Percentiles rank a stretch among this genome's conserved stretches.
These are phyloP conservation scores for Pygmarrhopalites habei DNA, from an alignment of 1,140 invertebrate genomes.

Conservation along the genomic window DNA sequence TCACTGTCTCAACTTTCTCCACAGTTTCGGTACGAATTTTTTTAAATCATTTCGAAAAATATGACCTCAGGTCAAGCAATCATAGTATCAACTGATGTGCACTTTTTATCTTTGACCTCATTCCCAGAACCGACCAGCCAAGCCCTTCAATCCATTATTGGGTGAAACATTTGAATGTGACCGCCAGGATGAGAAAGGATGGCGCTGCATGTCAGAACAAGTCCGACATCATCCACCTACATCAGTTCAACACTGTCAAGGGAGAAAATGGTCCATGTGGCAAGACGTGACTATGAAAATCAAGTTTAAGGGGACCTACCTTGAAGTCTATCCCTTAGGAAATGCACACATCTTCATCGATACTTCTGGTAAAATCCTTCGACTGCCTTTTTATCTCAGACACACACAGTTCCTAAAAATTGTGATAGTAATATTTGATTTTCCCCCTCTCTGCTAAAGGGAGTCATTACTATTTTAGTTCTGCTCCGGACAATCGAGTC, in stretches of 20 bases:
- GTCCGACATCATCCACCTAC: conserved; percentile 36
- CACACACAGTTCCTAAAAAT: neutral
- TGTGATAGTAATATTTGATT: neutral
- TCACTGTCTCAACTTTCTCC: conserved; percentile 27
- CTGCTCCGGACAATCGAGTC: conserved; percentile 61
- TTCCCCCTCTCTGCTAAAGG: neutral
- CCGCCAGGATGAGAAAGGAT: conserved; percentile 40
- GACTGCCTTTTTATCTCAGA: neutral
- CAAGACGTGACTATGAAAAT: conserved; percentile 33
- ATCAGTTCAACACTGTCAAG: conserved; percentile 29
- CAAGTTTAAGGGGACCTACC: conserved; percentile 24
- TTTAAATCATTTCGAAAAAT: too few relatives aligned
- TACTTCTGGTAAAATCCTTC: neutral
- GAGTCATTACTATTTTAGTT: conserved; percentile 44
- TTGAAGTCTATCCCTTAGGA: conserved; percentile 26
- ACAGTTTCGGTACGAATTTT: conserved; percentile 13
- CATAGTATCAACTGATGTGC: too few relatives aligned
- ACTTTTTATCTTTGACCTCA: too few relatives aligned
- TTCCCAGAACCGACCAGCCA: conserved; percentile 75
- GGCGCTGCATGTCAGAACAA: conserved; percentile 51
- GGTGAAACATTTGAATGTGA: conserved; percentile 91
- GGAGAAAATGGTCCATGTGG: conserved; percentile 27
- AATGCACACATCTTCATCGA: conserved; percentile 22
- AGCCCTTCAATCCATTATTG: conserved; percentile 93
- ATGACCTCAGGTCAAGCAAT: too few relatives aligned